Evolutionary conservation across 2,888 invertebrate genomes (phyloP).

Genomic region (Pandemis cinnamomeana): DNA sequence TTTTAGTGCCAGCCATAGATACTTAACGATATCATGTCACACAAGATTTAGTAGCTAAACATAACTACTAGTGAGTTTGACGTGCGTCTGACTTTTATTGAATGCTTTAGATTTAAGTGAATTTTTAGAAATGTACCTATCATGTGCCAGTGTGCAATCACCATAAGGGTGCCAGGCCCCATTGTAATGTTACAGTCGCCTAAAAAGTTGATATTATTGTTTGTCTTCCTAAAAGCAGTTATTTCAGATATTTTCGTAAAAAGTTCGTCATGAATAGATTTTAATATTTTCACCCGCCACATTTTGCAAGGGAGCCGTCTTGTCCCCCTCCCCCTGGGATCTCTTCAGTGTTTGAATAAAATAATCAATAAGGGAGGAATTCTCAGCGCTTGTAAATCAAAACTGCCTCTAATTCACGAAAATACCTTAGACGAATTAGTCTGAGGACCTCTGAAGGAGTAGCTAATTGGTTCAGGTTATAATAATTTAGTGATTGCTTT

Average conservation of each 20-base stretch:
- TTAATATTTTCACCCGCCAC: slow-evolving; percentile 21
- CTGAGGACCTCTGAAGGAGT: not conserved
- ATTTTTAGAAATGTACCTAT: not conserved
- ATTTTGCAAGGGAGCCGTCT: slow-evolving; percentile 19
- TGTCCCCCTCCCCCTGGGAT: slow-evolving; percentile 25
- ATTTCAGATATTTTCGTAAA: not conserved
- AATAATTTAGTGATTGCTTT: slow-evolving; percentile 13
- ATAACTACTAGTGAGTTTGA: not conserved
- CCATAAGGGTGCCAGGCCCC: not conserved
- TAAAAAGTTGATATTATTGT: not conserved
- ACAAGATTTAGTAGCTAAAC: not conserved
- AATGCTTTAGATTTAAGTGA: slow-evolving; percentile 11
- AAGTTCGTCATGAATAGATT: not conserved
- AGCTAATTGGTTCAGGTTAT: slow-evolving; percentile 1
- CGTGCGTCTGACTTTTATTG: not conserved
- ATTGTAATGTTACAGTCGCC: not conserved
- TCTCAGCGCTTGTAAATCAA: slow-evolving; percentile 14
- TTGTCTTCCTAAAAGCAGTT: not conserved
- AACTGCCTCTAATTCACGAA: slow-evolving; percentile 21
- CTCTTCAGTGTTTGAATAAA: slow-evolving; percentile 28
- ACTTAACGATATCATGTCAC: not conserved
- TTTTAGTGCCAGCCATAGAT: not conserved
- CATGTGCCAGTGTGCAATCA: slow-evolving; percentile 4
- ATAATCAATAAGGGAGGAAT: slow-evolving; percentile 34
- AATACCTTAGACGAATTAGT: slow-evolving; percentile 3